phyloP scores from a whole-genome alignment of 2,113 vertebrate species.

The Nothocercus julius region DNA sequence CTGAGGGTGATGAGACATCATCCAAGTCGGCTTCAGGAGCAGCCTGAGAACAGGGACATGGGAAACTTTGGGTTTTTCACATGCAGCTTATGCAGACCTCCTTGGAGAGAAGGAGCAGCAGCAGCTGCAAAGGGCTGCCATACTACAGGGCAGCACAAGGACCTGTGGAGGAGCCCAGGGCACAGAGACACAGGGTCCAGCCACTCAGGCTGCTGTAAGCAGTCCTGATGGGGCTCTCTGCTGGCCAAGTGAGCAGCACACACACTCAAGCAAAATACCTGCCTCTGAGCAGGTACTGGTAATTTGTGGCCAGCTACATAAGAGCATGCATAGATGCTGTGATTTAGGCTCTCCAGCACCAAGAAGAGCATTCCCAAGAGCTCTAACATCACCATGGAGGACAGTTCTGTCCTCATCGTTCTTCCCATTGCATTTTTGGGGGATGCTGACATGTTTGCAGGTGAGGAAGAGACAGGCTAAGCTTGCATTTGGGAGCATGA shows the following conservation, averaged over 20 bases:
- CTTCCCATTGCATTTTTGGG: not conserved
- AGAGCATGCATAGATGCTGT: accelerated
- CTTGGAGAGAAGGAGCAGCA: not conserved
- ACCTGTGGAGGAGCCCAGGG: not conserved
- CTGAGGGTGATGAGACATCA: not conserved
- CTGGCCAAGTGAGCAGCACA: too few species aligned
- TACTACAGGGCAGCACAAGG: too few species aligned
- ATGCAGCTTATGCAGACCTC: not conserved
- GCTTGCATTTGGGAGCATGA: not conserved
- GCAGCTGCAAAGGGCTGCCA: not conserved
- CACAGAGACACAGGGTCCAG: too few species aligned
- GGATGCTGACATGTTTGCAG: not conserved
- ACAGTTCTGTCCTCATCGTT: too few species aligned
- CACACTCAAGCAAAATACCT: not conserved
- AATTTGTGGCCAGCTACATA: not conserved
- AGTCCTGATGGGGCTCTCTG: too few species aligned
- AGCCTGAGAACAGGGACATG: not conserved
- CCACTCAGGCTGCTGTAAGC: too few species aligned
- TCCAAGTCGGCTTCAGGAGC: not conserved
- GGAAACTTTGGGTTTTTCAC: not conserved
- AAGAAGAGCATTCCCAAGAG: not conserved
- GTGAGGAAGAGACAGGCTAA: too few species aligned
- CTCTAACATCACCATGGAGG: too few species aligned
- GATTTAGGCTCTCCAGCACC: not conserved
- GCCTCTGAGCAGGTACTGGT: not conserved